A percentile compares a stretch with the other conserved stretches of the same genome.
These are phyloP conservation scores for Tenthredo mesomela DNA, from an alignment of 2,888 invertebrate species.

Conservation along the genomic window DNA sequence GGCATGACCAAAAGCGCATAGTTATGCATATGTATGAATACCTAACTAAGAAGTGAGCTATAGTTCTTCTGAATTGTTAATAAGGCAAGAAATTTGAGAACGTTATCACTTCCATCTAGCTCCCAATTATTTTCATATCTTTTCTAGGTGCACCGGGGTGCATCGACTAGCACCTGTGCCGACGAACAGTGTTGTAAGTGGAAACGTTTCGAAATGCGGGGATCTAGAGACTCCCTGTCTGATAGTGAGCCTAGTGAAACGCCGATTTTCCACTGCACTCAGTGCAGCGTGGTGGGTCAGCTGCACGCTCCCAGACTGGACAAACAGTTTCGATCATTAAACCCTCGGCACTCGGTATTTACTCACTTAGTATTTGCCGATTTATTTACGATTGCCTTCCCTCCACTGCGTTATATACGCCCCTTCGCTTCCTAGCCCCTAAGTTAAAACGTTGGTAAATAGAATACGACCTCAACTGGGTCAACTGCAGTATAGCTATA, in stretches of 20 bases:
- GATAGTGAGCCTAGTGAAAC: slow-evolving; percentile 31
- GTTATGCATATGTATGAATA: slow-evolving; percentile 8
- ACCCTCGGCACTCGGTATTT: slow-evolving; percentile 62
- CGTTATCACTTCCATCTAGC: slow-evolving; percentile 32
- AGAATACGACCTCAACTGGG: slow-evolving; percentile 14
- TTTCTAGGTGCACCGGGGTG: not conserved
- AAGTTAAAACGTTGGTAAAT: slow-evolving; percentile 35
- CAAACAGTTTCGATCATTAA: slow-evolving; percentile 65
- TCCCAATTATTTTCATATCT: slow-evolving; percentile 19
- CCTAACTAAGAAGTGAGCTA: not conserved
- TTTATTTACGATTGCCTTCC: slow-evolving; percentile 62
- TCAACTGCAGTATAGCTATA: not conserved
- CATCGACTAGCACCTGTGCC: slow-evolving; percentile 36
- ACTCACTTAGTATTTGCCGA: slow-evolving; percentile 62
- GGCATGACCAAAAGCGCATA: slow-evolving; percentile 1
- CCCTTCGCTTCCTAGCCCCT: slow-evolving; percentile 21
- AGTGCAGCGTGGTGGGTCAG: slow-evolving; percentile 63
- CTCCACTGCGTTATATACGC: slow-evolving; percentile 55
- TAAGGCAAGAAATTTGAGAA: slow-evolving; percentile 38
- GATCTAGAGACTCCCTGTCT: slow-evolving; percentile 28
- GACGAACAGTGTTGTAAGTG: slow-evolving; percentile 12
- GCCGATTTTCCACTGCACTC: slow-evolving; percentile 14
- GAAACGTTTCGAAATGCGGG: slow-evolving; percentile 25
- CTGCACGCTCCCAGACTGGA: slow-evolving; percentile 68
- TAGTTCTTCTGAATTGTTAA: slow-evolving; percentile 20